Conservation (phyloP, 2,888 invertebrate species). For the Drosophila greeni region DNA sequence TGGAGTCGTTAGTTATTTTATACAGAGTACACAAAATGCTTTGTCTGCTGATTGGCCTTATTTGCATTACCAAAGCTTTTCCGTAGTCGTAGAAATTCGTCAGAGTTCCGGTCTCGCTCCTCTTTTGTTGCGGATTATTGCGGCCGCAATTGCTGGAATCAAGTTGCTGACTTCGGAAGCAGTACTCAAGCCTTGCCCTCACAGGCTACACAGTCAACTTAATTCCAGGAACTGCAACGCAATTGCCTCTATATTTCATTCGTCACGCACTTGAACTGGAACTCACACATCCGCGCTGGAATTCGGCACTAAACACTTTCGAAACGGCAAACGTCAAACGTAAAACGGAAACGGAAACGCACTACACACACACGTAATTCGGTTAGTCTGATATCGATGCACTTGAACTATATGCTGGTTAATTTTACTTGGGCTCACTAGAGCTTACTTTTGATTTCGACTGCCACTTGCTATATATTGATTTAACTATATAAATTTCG, state of each 20-base stretch:
- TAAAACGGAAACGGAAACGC: slow-evolving; percentile 14
- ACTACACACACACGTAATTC: slow-evolving; percentile 36
- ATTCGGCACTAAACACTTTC: slow-evolving; percentile 27
- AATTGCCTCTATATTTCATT: slow-evolving; percentile 43
- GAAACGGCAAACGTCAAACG: slow-evolving; percentile 9
- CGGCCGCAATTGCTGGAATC: slow-evolving; percentile 79
- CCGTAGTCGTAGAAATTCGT: slow-evolving; percentile 30
- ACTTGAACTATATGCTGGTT: slow-evolving; percentile 49
- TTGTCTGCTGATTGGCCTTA: slow-evolving; percentile 28
- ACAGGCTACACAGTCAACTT: slow-evolving; percentile 79
- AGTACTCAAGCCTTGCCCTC: slow-evolving; percentile 73
- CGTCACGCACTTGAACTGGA: slow-evolving; percentile 17
- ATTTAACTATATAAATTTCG: slow-evolving; percentile 49
- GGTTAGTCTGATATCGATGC: slow-evolving; percentile 51
- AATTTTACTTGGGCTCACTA: slow-evolving; percentile 36
- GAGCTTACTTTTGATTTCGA: slow-evolving; percentile 61
- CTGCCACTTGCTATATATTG: slow-evolving; percentile 47
- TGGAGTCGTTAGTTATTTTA: slow-evolving; percentile 23
- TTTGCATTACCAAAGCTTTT: slow-evolving; percentile 29
- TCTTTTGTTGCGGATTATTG: slow-evolving; percentile 34
- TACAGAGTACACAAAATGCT: slow-evolving; percentile 32
- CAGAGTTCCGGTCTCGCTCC: slow-evolving; percentile 5
- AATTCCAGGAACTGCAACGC: slow-evolving; percentile 79
- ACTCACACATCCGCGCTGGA: neutral
- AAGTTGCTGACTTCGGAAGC: slow-evolving; percentile 79